These are phyloP conservation scores for cattle (Bos taurus) DNA, from an alignment of 2,113 vertebrate genomes.

Conservation along the genomic window DNA sequence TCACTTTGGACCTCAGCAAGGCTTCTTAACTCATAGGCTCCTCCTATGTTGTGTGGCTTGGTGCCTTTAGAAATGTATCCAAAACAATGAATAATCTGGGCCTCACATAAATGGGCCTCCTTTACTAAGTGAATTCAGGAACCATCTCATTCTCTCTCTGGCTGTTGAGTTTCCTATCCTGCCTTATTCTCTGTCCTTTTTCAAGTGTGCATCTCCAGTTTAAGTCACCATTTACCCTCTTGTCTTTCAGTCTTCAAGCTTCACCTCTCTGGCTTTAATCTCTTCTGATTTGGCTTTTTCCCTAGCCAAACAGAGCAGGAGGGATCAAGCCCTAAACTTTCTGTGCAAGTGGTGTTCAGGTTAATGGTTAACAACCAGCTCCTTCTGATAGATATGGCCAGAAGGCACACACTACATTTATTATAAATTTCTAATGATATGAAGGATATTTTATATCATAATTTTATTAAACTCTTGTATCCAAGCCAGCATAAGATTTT, in stretches of 20 bases:
- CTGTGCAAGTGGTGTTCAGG: not conserved
- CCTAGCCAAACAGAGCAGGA: not conserved
- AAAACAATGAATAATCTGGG: not conserved
- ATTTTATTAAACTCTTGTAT: not conserved
- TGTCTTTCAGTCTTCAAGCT: not conserved
- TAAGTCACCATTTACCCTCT: not conserved
- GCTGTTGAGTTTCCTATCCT: not conserved
- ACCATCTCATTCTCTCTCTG: not conserved
- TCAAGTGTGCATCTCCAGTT: not conserved
- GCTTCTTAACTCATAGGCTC: not conserved
- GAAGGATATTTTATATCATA: not conserved
- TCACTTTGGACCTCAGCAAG: not conserved
- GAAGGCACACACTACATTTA: not conserved
- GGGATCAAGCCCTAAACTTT: not conserved
- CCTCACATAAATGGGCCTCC: not conserved
- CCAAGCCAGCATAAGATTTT: not conserved
- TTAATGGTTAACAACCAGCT: not conserved
- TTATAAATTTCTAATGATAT: not conserved
- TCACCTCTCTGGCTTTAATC: not conserved
- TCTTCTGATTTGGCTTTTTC: not conserved
- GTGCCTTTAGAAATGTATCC: not conserved
- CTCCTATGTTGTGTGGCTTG: not conserved
- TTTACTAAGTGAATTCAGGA: not conserved
- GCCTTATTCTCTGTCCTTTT: not conserved
- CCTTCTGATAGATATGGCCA: not conserved